Base-by-base conservation (phyloP, 2,888 invertebrate species). In the Philereme transversata region DNA sequence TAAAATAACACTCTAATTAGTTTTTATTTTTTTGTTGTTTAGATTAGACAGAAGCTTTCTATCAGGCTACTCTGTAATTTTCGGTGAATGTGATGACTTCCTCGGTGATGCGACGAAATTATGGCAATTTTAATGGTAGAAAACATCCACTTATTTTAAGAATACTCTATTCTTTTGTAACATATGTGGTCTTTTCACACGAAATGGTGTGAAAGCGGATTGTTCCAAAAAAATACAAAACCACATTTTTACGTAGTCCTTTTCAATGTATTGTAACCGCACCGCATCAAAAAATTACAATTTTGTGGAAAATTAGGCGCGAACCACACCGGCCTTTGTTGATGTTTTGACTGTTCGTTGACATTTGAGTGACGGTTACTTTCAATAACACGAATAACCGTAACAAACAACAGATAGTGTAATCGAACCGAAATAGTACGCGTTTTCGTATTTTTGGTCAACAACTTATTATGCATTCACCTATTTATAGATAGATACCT, bases 351-450 rank as follows among this genome's bases (percentile, higher is more conserved):
- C 81, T 85, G 76, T 87, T 88, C 82, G 57, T 53, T 87, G 90
- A 91, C 91, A 78, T 82, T 85, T 91, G 91, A 90, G 82, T 89
- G 92, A 92, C 91, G 88, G 82, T 81, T 82, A 77, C 84, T 88
- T 90, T 90, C 88, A 88, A 83, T 88, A 79, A 77, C 65, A 79
- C 79, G 81, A 85, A 86, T 82, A 84, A 75, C 81, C 79, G 86
- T 82, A 85, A 83, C 87, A 70, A 81, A 86, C 83, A 78, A 80
- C 75, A 79, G 83, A 55, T 57, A n/a, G 61, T 10, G 22, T 22
- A 22, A 22, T 22, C 22, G 22, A 22, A 22, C 22, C 22, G 22
- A 22, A 22, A 22, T 22, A 22, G 22, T 22, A 22, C 3, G 22
- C 22, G 22, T 22, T 22, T 22, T 22, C 22, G 22, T 22, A 22